Base-by-base conservation (phyloP, 2,113 vertebrate species). In the Maccullochella peelii region DNA sequence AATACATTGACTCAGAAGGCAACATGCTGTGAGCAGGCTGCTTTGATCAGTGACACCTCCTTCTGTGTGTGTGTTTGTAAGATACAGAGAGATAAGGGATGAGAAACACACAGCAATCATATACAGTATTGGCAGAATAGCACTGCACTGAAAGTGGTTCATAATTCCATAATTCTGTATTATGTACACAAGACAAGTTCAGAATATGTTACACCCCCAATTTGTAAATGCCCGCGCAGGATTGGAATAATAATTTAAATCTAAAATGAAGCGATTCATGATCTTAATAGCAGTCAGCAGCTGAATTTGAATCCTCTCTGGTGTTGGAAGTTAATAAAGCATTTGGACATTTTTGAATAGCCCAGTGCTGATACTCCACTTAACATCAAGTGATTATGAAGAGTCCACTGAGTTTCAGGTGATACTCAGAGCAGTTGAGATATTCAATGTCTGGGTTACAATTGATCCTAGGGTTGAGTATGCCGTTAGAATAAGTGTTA, bases 11-110 rank as follows among this genome's bases (percentile, higher is more conserved):
- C 61, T 86, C 76, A 21, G 33, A 76, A 21, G n/a, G 23, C 57
- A 73, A 63, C 75, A 88, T 79, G 82, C 55, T 89, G 79, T n/a
- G 49, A 82, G 80, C 73, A 15, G 82, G 82, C 44, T 21, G 62
- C 25, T 75, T 38, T 10, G 3, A 58, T 73, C 8, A 6, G 40
- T 82, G 85, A 77, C 79, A 77, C 74, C 72, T 21, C 62, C 87
- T 82, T 78, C 52, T 69, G 23, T 49, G 36, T 70, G 68, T 83
- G 75, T 30, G 1, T 63, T 33, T 85, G 47, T 54, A 49, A 62
- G 58, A 68, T 44, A 11, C 23, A 62, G 12, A 40, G 59, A 73
- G 63, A 50, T 33, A 52, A 33, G 12, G 11, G n/a, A 30, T n/a
- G 36, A 23, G 7, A 66, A 68, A 54, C 6, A 50, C 27, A 30